phyloP scores from a whole-genome alignment of 2,888 invertebrate species.

The Leistus spinibarbis region DNA sequence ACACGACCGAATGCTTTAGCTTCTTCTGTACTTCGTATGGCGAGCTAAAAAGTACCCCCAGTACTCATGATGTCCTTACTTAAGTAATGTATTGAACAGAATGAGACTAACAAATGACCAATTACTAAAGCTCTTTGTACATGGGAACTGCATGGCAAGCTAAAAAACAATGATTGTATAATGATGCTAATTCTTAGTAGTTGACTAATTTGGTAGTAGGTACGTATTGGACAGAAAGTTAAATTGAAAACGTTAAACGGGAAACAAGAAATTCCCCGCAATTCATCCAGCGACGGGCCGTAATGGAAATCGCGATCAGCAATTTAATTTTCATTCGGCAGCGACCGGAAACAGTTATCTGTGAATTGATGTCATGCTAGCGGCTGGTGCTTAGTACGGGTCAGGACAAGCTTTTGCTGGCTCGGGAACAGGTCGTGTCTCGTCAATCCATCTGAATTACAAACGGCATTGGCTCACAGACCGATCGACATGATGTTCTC shows the following conservation, averaged over 20 bases:
- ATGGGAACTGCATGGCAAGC: background rate
- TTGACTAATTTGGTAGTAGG: too few relatives aligned
- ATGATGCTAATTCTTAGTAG: background rate
- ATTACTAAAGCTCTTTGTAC: background rate
- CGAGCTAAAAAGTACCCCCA: too few relatives aligned
- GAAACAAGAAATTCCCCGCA: background rate
- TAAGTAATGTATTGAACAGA: too few relatives aligned
- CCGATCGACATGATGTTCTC: background rate
- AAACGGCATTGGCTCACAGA: background rate
- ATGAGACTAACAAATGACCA: too few relatives aligned
- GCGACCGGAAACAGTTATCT: slow-evolving; percentile 13
- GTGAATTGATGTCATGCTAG: slow-evolving; percentile 7
- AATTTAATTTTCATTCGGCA: slow-evolving; percentile 11
- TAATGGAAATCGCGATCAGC: slow-evolving; percentile 11
- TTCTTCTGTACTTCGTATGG: too few relatives aligned
- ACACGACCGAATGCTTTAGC: too few relatives aligned
- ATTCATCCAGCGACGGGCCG: slow-evolving; percentile 2
- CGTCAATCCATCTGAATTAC: slow-evolving; percentile 9
- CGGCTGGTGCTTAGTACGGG: background rate
- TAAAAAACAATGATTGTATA: too few relatives aligned
- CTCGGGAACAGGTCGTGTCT: background rate
- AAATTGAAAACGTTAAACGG: background rate
- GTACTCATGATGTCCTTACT: too few relatives aligned
- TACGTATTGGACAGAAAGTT: background rate
- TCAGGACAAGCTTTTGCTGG: background rate